A percentile compares a stretch with the other conserved stretches of the same genome.
phyloP scores from a whole-genome alignment of 1,140 invertebrate species.

The Eriosoma lanigerum region DNA sequence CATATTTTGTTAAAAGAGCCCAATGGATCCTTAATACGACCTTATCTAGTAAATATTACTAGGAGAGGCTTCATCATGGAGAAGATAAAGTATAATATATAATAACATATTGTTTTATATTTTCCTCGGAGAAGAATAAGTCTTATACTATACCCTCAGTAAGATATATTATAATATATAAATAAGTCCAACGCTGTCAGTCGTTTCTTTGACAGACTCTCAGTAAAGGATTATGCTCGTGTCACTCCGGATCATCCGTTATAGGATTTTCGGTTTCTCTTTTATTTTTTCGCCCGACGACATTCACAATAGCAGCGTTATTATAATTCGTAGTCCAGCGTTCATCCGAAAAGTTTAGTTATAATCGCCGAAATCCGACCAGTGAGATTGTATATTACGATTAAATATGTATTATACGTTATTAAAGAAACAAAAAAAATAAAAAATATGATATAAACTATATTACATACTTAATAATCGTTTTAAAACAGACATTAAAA shows the following conservation, averaged over 20 bases:
- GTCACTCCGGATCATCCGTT: conserved; percentile 8
- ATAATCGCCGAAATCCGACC: neutral
- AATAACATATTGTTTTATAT: neutral
- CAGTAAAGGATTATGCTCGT: conserved; percentile 4
- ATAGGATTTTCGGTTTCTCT: neutral
- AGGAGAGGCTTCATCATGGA: too few relatives aligned
- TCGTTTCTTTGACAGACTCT: conserved; percentile 13
- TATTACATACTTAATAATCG: too few relatives aligned
- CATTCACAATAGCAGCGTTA: neutral
- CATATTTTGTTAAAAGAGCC: too few relatives aligned
- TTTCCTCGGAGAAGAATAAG: neutral
- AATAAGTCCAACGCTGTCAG: neutral
- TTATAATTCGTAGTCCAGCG: neutral
- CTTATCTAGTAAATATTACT: too few relatives aligned
- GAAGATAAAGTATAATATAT: too few relatives aligned
- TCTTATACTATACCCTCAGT: neutral
- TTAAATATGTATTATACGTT: too few relatives aligned
- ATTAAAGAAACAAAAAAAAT: too few relatives aligned
- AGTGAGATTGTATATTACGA: too few relatives aligned
- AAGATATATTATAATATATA: neutral
- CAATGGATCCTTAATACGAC: too few relatives aligned
- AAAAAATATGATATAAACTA: too few relatives aligned
- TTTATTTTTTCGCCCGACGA: neutral
- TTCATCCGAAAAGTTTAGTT: conserved; percentile 1
- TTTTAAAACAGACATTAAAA: too few relatives aligned